Percentiles rank a stretch among this genome's conserved stretches.
Evolutionary conservation across 2,888 invertebrate genomes (phyloP).

Genomic region (Metellina segmentata): DNA sequence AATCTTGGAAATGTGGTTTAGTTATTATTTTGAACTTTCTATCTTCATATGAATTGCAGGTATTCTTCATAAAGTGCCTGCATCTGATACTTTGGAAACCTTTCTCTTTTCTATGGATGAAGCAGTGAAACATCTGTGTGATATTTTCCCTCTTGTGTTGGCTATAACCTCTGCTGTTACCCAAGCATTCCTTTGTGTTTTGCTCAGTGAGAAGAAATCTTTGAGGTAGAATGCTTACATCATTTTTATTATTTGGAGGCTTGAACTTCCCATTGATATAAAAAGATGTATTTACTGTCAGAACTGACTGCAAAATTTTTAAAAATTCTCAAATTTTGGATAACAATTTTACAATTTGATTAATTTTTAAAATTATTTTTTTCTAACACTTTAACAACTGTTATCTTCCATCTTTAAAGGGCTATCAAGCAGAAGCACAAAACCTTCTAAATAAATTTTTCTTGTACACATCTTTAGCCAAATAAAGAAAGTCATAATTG

Average conservation of each 20-base stretch:
- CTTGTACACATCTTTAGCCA: no score
- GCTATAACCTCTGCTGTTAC: constrained; percentile 25
- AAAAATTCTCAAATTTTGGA: no score
- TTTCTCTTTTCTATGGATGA: constrained; percentile 35
- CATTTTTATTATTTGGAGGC: no score
- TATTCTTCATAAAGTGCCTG: not conserved
- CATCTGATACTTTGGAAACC: not conserved
- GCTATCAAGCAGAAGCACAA: constrained; percentile 11
- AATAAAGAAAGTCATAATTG: no score
- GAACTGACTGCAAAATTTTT: no score
- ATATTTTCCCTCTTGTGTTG: not conserved
- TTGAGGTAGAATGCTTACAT: constrained; percentile 25
- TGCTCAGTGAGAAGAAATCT: constrained; percentile 4
- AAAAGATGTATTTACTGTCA: no score
- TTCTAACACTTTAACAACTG: not conserved
- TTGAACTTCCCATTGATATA: no score
- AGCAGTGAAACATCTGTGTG: not conserved
- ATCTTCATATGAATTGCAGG: not conserved
- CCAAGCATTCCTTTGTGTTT: constrained; percentile 21
- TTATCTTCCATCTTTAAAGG: constrained; percentile 27
- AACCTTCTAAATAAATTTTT: constrained; percentile 25
- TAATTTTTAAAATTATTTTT: not conserved
- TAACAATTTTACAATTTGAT: no score
- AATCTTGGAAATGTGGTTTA: not conserved
- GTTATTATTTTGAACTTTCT: not conserved